A percentile compares a stretch with the other conserved stretches of the same genome.
Evolutionary conservation across 2,113 vertebrate species (phyloP).

Genomic region (Mungos mungo): DNA sequence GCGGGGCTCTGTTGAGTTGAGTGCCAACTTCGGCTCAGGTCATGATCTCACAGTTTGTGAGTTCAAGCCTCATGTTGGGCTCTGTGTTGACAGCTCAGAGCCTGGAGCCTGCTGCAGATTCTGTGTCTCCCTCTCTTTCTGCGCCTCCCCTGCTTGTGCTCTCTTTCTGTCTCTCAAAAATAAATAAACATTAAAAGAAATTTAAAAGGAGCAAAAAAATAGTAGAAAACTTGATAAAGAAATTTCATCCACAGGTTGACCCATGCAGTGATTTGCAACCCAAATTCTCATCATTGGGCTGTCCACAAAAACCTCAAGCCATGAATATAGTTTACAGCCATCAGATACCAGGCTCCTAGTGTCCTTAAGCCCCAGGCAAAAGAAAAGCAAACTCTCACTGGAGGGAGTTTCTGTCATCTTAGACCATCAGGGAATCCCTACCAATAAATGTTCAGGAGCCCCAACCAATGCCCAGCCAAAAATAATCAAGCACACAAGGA

Average conservation of each 20-base stretch:
- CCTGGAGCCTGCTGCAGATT: too few species aligned
- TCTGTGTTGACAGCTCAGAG: too few species aligned
- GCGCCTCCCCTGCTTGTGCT: too few species aligned
- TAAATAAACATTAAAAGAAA: too few species aligned
- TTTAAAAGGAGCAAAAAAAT: too few species aligned
- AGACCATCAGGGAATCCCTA: neutral
- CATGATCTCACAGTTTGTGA: too few species aligned
- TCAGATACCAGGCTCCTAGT: neutral
- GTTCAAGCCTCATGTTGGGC: too few species aligned
- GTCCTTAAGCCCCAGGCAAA: neutral
- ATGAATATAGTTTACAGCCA: neutral
- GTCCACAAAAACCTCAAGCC: neutral
- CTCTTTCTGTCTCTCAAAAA: too few species aligned
- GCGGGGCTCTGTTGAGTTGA: too few species aligned
- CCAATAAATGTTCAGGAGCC: neutral
- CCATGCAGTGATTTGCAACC: neutral
- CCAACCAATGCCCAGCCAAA: neutral
- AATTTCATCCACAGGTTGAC: neutral
- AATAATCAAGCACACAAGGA: neutral
- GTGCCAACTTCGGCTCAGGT: too few species aligned
- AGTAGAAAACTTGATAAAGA: neutral
- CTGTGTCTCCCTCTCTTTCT: too few species aligned
- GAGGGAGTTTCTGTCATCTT: neutral
- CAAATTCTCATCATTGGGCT: neutral
- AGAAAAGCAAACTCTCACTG: neutral